Conservation (phyloP, 2,113 vertebrate genomes). For the Oreochromis tanganicae region DNA sequence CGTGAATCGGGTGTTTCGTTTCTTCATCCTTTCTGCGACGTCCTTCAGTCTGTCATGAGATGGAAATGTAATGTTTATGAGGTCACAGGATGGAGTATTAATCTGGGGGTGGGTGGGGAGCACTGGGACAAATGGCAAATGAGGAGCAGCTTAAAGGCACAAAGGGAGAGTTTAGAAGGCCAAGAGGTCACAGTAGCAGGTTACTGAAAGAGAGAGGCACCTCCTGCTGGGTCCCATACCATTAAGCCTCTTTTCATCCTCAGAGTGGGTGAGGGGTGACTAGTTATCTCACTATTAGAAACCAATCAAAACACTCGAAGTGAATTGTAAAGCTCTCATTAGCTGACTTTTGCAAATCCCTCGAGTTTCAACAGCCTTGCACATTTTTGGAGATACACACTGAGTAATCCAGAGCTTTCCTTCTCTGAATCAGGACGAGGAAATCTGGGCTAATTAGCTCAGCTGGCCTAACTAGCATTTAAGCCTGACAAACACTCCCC, state of each 20-base stretch:
- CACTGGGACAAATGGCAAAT: slow-evolving; percentile 1
- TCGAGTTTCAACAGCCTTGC: slow-evolving; percentile 3
- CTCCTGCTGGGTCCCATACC: slow-evolving; percentile 29
- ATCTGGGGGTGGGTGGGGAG: not conserved
- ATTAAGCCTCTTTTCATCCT: slow-evolving; percentile 35
- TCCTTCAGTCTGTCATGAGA: not conserved
- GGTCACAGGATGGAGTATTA: not conserved
- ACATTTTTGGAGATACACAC: not conserved
- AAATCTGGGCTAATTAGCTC: slow-evolving; percentile 59
- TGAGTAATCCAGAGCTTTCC: slow-evolving; percentile 58
- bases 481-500: slow-evolving; percentile 27
- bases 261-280: not conserved
- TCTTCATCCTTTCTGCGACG: not conserved
- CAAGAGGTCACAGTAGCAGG: slow-evolving; percentile 22
- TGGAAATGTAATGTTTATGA: not conserved
- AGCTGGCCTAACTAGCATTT: slow-evolving; percentile 32
- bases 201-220: not conserved
- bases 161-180: not conserved
- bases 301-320: not conserved
- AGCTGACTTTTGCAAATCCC: not conserved
- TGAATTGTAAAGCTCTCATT: slow-evolving; percentile 15
- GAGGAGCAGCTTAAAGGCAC: not conserved
- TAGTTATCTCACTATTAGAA: slow-evolving; percentile 7
- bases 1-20: not conserved
- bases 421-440: slow-evolving; percentile 42